These are phyloP conservation scores for Zoanthus solanderi DNA, from an alignment of 92 coral and sea anemone genomes.

Conservation along the genomic window DNA sequence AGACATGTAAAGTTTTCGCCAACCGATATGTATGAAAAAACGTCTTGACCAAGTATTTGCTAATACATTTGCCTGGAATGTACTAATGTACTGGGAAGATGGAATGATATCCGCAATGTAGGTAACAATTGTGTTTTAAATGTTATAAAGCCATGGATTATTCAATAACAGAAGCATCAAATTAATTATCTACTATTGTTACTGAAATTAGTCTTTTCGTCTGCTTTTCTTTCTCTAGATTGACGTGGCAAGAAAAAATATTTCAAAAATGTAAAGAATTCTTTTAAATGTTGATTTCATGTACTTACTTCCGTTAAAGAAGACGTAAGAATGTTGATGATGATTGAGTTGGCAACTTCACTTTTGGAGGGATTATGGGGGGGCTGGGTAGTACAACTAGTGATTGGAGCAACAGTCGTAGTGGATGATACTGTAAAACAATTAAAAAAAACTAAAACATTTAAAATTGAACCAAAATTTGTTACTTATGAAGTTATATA, in stretches of 20 bases:
- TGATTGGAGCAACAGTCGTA: background rate
- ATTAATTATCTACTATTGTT: no score
- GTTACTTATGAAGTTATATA: no score
- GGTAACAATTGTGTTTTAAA: no score
- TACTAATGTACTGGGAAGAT: no score
- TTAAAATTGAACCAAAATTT: background rate
- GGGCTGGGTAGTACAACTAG: conserved; percentile 11
- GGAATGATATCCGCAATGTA: no score
- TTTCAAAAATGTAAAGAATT: background rate
- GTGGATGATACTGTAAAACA: background rate
- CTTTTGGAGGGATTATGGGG: conserved; percentile 18
- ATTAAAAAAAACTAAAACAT: background rate
- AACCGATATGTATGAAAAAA: background rate
- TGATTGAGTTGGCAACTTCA: conserved; percentile 11
- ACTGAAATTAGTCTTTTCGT: background rate
- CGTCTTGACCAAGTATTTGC: no score
- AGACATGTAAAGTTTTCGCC: background rate
- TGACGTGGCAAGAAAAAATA: background rate
- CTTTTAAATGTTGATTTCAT: background rate
- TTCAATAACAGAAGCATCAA: no score
- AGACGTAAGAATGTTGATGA: conserved; percentile 20
- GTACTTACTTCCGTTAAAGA: conserved; percentile 17
- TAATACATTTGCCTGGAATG: no score
- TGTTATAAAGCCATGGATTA: no score
- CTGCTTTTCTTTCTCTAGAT: background rate